Conservation (phyloP, 2,888 invertebrate species). For the Diarsia mendica region DNA sequence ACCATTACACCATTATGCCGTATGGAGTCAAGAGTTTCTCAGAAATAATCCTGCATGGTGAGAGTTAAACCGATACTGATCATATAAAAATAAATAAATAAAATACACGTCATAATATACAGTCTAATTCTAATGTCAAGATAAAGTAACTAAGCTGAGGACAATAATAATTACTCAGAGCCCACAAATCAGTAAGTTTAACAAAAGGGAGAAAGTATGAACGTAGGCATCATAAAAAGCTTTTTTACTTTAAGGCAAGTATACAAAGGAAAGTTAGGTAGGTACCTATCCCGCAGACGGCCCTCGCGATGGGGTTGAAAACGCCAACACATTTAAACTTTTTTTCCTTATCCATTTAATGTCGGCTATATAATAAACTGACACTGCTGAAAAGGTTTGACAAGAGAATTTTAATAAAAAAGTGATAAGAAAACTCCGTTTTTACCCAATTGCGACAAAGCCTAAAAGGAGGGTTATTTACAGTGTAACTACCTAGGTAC, state of each 20-base stretch:
- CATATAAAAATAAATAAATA: neutral
- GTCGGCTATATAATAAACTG: conserved; percentile 25
- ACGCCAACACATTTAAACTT: conserved; percentile 45
- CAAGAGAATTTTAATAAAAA: conserved; percentile 7
- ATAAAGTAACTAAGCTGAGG: neutral
- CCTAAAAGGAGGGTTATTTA: neutral
- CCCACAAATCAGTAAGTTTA: conserved; percentile 3
- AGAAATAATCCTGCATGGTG: too few relatives aligned
- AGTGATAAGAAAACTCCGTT: neutral
- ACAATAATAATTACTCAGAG: conserved; percentile 8
- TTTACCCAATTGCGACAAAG: neutral
- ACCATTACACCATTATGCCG: too few relatives aligned
- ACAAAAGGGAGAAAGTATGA: neutral
- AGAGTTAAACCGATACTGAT: neutral
- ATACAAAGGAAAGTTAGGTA: conserved; percentile 21
- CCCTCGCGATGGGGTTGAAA: conserved; percentile 35
- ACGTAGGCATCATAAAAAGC: conserved; percentile 8
- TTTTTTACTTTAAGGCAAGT: conserved; percentile 1
- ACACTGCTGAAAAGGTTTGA: conserved; percentile 10
- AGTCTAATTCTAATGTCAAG: neutral
- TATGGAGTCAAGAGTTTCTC: neutral
- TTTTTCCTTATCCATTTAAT: conserved; percentile 24
- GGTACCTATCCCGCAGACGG: neutral
- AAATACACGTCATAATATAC: neutral
- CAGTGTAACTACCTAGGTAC: neutral